Evolutionary conservation across 2,113 vertebrate species (phyloP), one percentile per base, ranked within the genome.

Genomic region (Pelusios castaneus): DNA sequence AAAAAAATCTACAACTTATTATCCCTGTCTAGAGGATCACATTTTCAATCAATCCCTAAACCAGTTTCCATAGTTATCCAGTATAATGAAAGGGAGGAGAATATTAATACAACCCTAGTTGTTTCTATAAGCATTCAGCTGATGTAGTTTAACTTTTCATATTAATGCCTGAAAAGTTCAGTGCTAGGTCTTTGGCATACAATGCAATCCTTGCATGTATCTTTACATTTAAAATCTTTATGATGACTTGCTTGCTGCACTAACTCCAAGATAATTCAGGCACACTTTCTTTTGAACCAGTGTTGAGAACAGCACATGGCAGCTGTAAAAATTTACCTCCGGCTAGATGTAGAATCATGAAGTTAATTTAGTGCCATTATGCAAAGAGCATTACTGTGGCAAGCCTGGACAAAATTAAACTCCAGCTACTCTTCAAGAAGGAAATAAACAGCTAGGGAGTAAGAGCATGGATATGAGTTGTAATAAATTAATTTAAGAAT

Each of bases 271-370:
- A 56, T 54, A 85, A 54, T 82, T 96, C 75, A 93, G 91, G 58
- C 56, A 82, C 89, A 56, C 88, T 89, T 76, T 84, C 22, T 95
- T 96, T 83, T 93, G 54, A 93, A 84, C 63, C 75, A 90, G 80
- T 52, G 70, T 67, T 91, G 82, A 95, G 87, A 87, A 67, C 45
- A 83, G 87, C 87, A 51, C 84, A 82, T 52, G 90, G 70, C 75
- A 79, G 87, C 81, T 95, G 52, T 90, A n/a, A 95, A 90, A 86
- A 90, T 90, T 92, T 5, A 91, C 85, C 31, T 89, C 82, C 92
- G 78, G 6, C 70, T 91, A 90, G 85, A 38, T 80, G 43, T 31
- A 88, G 84, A 95, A 85, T 67, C 81, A 31, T 83, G 51, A 54
- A 82, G 82, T 89, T 86, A 89, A 7, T 96, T 86, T 85, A 91